These are phyloP conservation scores for Prionace glauca DNA, from an alignment of 2,797 vertebrate species.

Conservation along the genomic window DNA sequence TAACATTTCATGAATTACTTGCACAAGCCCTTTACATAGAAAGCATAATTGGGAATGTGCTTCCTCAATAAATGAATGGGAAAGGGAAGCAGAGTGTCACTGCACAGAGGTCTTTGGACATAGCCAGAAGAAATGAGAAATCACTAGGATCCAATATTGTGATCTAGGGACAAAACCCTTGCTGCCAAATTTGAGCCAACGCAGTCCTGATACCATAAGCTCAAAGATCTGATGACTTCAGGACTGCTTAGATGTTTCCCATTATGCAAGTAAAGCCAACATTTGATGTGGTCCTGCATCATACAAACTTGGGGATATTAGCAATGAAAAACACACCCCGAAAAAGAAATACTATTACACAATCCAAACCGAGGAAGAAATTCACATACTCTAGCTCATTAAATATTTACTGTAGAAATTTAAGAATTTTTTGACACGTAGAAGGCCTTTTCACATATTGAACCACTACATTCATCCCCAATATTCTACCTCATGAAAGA, in stretches of 20 bases:
- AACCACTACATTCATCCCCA: neutral
- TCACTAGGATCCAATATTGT: neutral
- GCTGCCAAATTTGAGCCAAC: neutral
- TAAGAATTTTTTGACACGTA: neutral
- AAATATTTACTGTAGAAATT: neutral
- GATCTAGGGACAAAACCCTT: neutral
- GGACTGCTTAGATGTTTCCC: neutral
- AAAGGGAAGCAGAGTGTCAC: constrained; percentile 25
- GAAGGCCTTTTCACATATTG: neutral
- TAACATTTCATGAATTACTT: constrained; percentile 17
- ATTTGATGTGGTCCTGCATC: neutral
- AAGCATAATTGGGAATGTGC: constrained; percentile 29
- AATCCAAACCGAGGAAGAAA: neutral
- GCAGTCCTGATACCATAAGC: neutral
- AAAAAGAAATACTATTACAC: neutral
- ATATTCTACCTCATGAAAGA: neutral
- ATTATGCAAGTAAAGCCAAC: neutral
- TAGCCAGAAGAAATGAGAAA: neutral
- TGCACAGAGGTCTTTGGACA: neutral
- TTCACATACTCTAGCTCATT: neutral
- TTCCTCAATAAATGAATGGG: constrained; percentile 24
- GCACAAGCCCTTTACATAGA: constrained; percentile 33
- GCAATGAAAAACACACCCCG: neutral
- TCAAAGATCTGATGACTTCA: neutral
- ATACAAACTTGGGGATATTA: constrained; percentile 21